Evolutionary conservation across 2,113 vertebrate genomes (phyloP).

Genomic region (Strigops habroptila): DNA sequence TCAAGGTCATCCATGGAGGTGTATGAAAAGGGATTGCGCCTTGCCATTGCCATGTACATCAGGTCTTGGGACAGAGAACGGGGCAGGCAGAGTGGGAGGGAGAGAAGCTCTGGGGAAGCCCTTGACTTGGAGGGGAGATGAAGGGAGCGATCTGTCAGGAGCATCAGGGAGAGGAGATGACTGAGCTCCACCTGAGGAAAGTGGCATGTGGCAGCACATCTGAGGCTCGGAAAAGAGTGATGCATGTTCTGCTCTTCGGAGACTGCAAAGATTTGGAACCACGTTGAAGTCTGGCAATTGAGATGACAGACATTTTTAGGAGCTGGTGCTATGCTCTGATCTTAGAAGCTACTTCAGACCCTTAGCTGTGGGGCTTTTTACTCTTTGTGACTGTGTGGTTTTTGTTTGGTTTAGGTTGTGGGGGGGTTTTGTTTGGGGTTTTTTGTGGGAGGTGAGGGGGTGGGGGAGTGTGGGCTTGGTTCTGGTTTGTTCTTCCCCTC

Average conservation of each 20-base stretch:
- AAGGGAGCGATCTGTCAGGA: neutral
- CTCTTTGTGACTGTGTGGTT: neutral
- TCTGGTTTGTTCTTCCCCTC: no score
- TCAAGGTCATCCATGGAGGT: rapidly evolving
- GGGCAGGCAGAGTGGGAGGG: neutral
- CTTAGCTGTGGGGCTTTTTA: neutral
- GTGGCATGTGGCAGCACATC: rapidly evolving
- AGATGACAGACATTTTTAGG: neutral
- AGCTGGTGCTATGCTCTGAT: neutral
- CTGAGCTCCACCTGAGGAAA: neutral
- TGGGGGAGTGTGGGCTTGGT: neutral
- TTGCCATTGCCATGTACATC: neutral
- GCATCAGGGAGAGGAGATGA: neutral
- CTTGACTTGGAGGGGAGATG: neutral
- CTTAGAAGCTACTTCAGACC: neutral
- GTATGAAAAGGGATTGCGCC: neutral
- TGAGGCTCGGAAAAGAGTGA: neutral
- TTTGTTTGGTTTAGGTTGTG: neutral
- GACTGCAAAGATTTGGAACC: neutral
- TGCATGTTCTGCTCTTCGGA: neutral
- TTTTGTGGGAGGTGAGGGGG: neutral
- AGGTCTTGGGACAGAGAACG: neutral
- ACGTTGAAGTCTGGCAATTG: neutral
- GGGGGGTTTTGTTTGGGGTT: no score
- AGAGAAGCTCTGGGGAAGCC: neutral